Base-by-base conservation (phyloP, 1,140 invertebrate species). In the Aleiodes sp. region DNA sequence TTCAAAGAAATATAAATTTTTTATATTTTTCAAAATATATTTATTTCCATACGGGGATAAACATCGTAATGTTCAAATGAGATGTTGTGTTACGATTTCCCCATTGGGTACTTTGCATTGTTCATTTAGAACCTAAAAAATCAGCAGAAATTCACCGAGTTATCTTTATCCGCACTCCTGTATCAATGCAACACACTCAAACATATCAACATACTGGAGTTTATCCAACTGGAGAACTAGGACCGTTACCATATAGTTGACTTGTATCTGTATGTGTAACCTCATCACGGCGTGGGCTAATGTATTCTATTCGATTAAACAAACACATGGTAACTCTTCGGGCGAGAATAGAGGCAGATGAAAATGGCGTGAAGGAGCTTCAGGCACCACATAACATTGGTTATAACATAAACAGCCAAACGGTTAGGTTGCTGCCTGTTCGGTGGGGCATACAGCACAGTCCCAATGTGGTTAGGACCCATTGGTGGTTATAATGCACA, bases 301-400 rank as follows among this genome's bases (percentile, higher is more conserved):
- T 78, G 75, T 78, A 78, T 78, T 78, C 76, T 75, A 76, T 77
- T 76, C 75, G 76, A 78, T 78, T 77, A 78, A 78, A 78, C 70
- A 74, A 78, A 75, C 72, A 78, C 73, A n/a, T n/a, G 70, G 69
- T 73, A 65, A 75, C 70, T 67, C 41, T 41, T 67, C 57, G 35
- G 61, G 72, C n/a, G n/a, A n/a, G n/a, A n/a, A n/a, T n/a, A n/a
- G n/a, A n/a, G n/a, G n/a, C n/a, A n/a, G n/a, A n/a, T n/a, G n/a
- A n/a, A 75, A 73, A 60, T 52, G 21, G 46, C 26, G 46, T 21
- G 26, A 70, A 68, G 35, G 67, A 63, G 57, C 64, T 39, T 59
- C 62, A 70, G 62, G 73, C 60, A 24, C 10, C 46, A 9, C 46
- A 52, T 52, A 52, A 21, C 46, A 52, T 12, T 52, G 46, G 16